phyloP scores from a whole-genome alignment of 2,113 vertebrate species.

The Festucalex cinctus region DNA sequence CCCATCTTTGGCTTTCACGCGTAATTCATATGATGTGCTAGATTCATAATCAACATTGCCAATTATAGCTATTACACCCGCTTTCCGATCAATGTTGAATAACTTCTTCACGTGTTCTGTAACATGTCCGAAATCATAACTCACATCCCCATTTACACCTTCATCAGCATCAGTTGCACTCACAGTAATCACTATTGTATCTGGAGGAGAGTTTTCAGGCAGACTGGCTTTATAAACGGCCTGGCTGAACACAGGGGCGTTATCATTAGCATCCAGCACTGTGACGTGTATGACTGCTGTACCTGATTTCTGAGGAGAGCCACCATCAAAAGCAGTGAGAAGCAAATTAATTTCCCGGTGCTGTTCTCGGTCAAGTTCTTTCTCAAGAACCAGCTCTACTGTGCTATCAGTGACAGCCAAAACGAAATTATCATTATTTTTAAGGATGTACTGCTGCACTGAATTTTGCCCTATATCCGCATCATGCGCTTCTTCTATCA shows the following conservation, averaged over 20 bases:
- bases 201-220: constrained; percentile 43
- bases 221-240: constrained; percentile 50
- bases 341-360: constrained; percentile 36
- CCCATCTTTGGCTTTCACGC: constrained; percentile 73
- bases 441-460: constrained; percentile 65
- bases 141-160: constrained; percentile 71
- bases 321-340: constrained; percentile 60
- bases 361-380: constrained; percentile 60
- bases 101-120: constrained; percentile 55
- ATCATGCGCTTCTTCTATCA: constrained; percentile 69
- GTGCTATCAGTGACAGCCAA: constrained; percentile 47
- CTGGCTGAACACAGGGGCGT: constrained; percentile 51
- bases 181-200: constrained; percentile 51
- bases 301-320: constrained; percentile 61
- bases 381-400: constrained; percentile 62
- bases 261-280: constrained; percentile 65
- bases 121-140: constrained; percentile 69
- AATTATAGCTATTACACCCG: constrained; percentile 66
- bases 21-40: constrained; percentile 65
- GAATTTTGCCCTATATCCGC: constrained; percentile 69
- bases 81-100: constrained; percentile 64
- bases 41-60: constrained; percentile 72
- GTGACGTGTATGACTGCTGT: constrained; percentile 50
- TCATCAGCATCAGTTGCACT: constrained; percentile 77
- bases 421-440: constrained; percentile 61